These are phyloP conservation scores for Eclectus roratus DNA, from an alignment of 2,113 vertebrate genomes.

Conservation along the genomic window DNA sequence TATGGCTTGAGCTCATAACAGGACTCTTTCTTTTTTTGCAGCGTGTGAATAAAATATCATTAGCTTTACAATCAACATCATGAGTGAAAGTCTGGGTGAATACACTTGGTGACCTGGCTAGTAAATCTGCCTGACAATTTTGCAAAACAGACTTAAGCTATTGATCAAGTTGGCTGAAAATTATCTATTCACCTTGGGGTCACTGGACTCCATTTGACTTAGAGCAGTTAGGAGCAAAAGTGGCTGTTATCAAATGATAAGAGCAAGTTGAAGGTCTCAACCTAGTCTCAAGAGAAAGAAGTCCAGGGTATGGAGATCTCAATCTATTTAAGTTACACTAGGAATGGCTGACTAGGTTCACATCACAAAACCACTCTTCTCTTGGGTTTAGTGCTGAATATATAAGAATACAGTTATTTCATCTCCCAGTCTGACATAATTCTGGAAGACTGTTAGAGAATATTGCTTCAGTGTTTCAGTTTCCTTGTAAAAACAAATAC, in stretches of 20 bases:
- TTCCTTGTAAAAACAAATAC: neutral
- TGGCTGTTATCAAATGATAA: slow-evolving; percentile 21
- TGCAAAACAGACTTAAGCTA: slow-evolving; percentile 13
- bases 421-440: neutral
- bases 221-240: slow-evolving; percentile 10
- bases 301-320: neutral
- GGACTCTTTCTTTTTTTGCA: neutral
- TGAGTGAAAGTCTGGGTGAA: neutral
- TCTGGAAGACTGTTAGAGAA: neutral
- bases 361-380: neutral
- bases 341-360: neutral
- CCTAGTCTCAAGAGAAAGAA: neutral
- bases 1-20: neutral
- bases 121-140: slow-evolving; percentile 19
- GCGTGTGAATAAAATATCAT: neutral
- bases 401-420: neutral
- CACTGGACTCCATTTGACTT: slow-evolving; percentile 2
- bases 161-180: slow-evolving; percentile 26
- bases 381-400: neutral
- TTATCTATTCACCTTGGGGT: slow-evolving; percentile 29
- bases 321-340: slow-evolving; percentile 24
- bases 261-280: slow-evolving; percentile 25
- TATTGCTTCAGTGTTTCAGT: neutral
- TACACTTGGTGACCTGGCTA: neutral
- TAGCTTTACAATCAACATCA: neutral